Percentiles rank a stretch among this genome's conserved stretches.
phyloP scores from a whole-genome alignment of 2,797 vertebrate species.

The Falco biarmicus region DNA sequence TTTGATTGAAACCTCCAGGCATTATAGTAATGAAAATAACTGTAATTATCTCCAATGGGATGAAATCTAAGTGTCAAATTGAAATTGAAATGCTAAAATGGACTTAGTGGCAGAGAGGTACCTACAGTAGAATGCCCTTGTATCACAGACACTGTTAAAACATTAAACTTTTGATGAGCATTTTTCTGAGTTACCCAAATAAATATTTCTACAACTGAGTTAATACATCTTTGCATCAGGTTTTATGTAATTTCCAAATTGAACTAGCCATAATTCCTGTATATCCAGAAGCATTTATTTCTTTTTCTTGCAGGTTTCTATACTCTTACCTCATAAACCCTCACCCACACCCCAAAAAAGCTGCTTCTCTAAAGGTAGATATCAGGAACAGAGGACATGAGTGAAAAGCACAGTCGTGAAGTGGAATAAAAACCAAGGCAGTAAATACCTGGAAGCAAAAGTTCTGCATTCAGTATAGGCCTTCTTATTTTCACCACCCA shows the following conservation, averaged over 20 bases:
- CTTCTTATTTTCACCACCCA: slow-evolving; percentile 27
- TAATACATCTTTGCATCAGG: not conserved
- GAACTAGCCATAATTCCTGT: not conserved
- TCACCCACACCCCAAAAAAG: not conserved
- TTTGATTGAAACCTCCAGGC: not conserved
- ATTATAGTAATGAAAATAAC: slow-evolving; percentile 30
- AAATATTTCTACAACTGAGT: not conserved
- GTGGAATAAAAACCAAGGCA: not conserved
- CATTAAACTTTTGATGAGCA: not conserved
- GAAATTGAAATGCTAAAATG: not conserved
- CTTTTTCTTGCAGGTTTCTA: not conserved
- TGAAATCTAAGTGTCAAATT: not conserved
- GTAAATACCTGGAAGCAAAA: not conserved
- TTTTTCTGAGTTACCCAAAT: not conserved
- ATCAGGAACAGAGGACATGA: slow-evolving; percentile 22
- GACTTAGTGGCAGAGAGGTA: not conserved
- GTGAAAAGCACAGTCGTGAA: slow-evolving; percentile 20
- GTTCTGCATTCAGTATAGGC: not conserved
- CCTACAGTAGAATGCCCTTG: not conserved
- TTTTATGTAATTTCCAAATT: not conserved
- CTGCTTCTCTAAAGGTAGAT: not conserved
- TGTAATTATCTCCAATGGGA: slow-evolving; percentile 1
- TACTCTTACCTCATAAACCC: not conserved
- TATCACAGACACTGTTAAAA: not conserved
- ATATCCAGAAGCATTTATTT: not conserved